These are phyloP conservation scores for Rhagophthalmus giganteus DNA, from an alignment of 2,888 invertebrate genomes.

Conservation along the genomic window DNA sequence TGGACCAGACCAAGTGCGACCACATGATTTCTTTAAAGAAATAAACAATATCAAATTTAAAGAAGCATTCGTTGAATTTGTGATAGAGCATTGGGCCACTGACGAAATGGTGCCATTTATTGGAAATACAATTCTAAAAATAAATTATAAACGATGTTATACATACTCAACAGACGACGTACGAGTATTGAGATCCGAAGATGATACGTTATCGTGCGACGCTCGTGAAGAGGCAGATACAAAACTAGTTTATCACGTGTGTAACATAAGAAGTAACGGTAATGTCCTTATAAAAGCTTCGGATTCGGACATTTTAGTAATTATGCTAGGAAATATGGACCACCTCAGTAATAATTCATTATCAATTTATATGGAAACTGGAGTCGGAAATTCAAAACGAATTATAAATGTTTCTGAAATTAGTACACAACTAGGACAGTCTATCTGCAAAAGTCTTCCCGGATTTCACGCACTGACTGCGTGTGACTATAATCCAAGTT, in stretches of 20 bases:
- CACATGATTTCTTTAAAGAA: neutral
- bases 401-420: slow-evolving; percentile 26
- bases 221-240: neutral
- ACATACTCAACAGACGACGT: neutral
- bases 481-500: slow-evolving; percentile 32
- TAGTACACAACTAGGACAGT: slow-evolving; percentile 26
- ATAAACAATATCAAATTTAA: neutral
- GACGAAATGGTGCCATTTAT: slow-evolving; percentile 1
- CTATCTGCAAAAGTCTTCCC: slow-evolving; percentile 28
- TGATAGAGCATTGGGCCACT: neutral
- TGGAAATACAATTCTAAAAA: neutral
- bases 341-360: neutral
- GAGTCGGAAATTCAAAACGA: slow-evolving; percentile 5
- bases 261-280: neutral
- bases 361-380: slow-evolving; percentile 2
- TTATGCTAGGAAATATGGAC: slow-evolving; percentile 5
- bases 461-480: slow-evolving; percentile 33
- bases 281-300: neutral
- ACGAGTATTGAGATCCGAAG: neutral
- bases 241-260: slow-evolving; percentile 1
- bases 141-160: neutral
- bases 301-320: neutral
- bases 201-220: neutral
- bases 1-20: no score
- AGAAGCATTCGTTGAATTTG: neutral